Conservation (phyloP, 2,797 vertebrate genomes). For the Sphenodon punctatus region DNA sequence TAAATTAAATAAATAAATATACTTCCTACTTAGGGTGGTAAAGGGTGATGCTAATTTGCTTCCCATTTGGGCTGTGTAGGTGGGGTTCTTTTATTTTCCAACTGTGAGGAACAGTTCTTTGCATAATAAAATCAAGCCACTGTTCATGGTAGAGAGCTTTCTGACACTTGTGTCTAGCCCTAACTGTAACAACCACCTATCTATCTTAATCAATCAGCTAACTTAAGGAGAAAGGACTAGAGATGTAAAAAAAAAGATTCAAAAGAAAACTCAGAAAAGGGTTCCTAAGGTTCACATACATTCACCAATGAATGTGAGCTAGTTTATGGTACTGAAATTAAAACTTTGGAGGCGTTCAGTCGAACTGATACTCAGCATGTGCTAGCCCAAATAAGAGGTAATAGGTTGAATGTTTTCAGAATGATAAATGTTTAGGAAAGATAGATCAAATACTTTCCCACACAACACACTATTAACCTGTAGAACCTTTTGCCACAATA, state of each 20-base stretch:
- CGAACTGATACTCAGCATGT: neutral
- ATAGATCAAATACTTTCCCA: neutral
- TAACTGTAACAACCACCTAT: too few species aligned
- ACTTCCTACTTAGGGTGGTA: too few species aligned
- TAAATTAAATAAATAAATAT: too few species aligned
- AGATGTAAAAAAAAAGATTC: neutral
- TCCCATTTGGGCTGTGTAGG: too few species aligned
- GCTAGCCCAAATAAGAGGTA: neutral
- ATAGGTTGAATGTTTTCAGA: neutral
- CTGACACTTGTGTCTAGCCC: neutral
- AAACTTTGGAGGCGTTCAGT: neutral
- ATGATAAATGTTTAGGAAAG: neutral
- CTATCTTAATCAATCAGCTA: neutral
- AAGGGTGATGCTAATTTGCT: too few species aligned
- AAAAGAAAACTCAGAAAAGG: neutral
- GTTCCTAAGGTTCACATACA: constrained; percentile 11
- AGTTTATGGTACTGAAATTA: constrained; percentile 4
- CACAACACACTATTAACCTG: neutral
- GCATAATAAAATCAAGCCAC: neutral
- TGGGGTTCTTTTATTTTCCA: neutral
- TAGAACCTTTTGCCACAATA: neutral
- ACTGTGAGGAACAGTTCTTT: neutral
- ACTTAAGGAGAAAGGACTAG: neutral
- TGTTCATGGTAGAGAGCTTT: neutral
- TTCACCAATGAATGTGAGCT: constrained; percentile 13